These are phyloP conservation scores for Autographa gamma DNA, from an alignment of 2,888 invertebrate species.

Conservation along the genomic window DNA sequence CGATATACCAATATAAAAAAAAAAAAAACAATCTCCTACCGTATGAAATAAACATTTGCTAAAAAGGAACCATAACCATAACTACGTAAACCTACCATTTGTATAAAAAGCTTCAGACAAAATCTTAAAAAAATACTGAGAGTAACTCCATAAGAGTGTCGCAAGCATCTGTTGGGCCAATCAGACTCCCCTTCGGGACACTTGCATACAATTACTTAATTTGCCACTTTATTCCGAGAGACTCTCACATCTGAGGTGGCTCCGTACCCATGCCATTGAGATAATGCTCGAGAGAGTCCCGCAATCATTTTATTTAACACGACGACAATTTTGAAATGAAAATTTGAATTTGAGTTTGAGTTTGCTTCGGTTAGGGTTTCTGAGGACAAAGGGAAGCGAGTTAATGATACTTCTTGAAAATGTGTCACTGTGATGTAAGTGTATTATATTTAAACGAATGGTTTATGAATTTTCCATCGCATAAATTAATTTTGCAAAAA, in stretches of 20 bases:
- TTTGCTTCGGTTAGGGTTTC: constrained; percentile 12
- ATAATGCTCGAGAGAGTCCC: constrained; percentile 53
- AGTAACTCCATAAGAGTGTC: constrained; percentile 45
- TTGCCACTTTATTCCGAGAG: constrained; percentile 64
- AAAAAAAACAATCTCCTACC: background rate
- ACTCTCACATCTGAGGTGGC: constrained; percentile 56
- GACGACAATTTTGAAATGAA: constrained; percentile 52
- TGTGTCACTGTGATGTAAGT: background rate
- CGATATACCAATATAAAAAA: no score
- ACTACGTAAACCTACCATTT: background rate
- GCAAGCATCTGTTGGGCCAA: constrained; percentile 54
- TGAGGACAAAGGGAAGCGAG: background rate
- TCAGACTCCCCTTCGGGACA: constrained; percentile 59
- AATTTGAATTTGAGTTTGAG: constrained; percentile 47
- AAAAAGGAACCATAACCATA: background rate
- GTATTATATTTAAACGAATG: background rate
- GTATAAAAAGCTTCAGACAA: constrained; percentile 5
- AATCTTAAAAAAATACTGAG: constrained; percentile 18
- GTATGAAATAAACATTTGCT: background rate
- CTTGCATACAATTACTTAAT: constrained; percentile 75
- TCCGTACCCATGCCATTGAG: constrained; percentile 37
- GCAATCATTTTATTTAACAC: constrained; percentile 56
- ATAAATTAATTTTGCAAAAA: background rate
- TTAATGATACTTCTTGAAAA: background rate
- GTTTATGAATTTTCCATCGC: no score